Evolutionary conservation across 2,888 invertebrate species (phyloP).

Genomic region (Dysmachus trigonus): DNA sequence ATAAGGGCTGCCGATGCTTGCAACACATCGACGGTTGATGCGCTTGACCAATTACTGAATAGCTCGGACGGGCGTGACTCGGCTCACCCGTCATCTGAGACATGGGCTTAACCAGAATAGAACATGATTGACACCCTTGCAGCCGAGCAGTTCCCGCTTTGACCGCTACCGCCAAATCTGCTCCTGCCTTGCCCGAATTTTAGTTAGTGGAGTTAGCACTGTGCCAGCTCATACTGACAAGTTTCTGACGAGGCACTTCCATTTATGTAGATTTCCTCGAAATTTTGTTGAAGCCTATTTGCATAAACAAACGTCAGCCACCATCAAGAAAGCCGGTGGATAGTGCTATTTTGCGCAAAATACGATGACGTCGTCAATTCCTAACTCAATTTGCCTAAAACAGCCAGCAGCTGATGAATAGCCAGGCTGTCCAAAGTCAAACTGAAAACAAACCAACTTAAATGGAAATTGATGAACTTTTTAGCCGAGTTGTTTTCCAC

Average conservation of each 20-base stretch:
- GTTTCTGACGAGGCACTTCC: neutral
- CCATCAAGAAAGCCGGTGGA: conserved; percentile 8
- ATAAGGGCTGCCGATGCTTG: neutral
- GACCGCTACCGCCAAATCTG: conserved; percentile 20
- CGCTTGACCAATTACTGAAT: neutral
- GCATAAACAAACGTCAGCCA: conserved; percentile 35
- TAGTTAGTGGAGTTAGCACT: neutral
- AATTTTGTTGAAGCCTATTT: conserved; percentile 12
- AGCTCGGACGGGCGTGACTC: neutral
- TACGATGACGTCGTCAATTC: conserved; percentile 35
- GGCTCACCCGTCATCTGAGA: neutral
- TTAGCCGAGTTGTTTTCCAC: conserved; percentile 6
- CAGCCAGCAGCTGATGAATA: conserved; percentile 30
- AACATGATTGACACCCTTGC: neutral
- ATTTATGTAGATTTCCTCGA: conserved; percentile 24
- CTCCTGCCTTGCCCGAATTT: neutral
- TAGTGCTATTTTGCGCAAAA: neutral
- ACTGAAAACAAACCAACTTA: conserved; percentile 35
- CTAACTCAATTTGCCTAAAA: conserved; percentile 37
- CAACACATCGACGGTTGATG: neutral
- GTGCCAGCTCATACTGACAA: neutral
- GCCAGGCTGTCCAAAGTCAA: conserved; percentile 13
- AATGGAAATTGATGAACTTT: conserved; percentile 41
- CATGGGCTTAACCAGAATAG: neutral
- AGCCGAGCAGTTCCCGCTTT: neutral